Conservation (phyloP, 2,113 vertebrate species). For the Hippocampus mohnikei region DNA sequence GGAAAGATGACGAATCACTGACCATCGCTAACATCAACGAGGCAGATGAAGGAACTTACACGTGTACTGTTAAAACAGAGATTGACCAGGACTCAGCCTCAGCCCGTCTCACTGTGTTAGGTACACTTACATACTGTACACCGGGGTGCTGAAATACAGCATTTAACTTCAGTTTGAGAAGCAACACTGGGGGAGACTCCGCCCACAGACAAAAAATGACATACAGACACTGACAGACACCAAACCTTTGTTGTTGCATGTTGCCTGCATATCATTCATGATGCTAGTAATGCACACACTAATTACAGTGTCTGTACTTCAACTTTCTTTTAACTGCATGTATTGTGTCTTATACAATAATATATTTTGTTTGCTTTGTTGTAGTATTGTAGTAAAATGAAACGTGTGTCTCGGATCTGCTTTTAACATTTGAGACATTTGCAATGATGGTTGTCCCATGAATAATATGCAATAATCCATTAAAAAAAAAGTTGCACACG, state of each 20-base stretch:
- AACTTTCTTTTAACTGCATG: slow-evolving; percentile 7
- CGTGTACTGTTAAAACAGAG: slow-evolving; percentile 83
- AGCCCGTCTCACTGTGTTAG: slow-evolving; percentile 87
- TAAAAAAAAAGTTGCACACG: too few species aligned
- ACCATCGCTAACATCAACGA: slow-evolving; percentile 81
- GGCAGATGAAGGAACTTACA: slow-evolving; percentile 87
- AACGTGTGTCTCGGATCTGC: neutral
- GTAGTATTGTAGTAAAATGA: neutral
- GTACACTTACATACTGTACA: slow-evolving; percentile 63
- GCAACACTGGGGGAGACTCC: neutral
- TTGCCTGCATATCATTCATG: neutral
- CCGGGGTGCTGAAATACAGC: neutral
- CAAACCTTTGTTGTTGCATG: neutral
- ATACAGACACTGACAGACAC: neutral
- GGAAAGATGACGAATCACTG: slow-evolving; percentile 83
- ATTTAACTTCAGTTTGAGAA: neutral
- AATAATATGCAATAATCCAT: neutral
- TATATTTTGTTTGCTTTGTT: slow-evolving; percentile 2
- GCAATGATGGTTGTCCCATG: neutral
- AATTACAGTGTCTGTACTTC: neutral
- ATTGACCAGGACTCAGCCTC: slow-evolving; percentile 87
- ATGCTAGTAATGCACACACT: neutral
- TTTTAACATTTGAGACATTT: slow-evolving; percentile 15
- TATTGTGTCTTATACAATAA: neutral
- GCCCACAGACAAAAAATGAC: neutral